Evolutionary conservation across 2,797 vertebrate species (phyloP).

Genomic region (Tympanoctomys barrerae): DNA sequence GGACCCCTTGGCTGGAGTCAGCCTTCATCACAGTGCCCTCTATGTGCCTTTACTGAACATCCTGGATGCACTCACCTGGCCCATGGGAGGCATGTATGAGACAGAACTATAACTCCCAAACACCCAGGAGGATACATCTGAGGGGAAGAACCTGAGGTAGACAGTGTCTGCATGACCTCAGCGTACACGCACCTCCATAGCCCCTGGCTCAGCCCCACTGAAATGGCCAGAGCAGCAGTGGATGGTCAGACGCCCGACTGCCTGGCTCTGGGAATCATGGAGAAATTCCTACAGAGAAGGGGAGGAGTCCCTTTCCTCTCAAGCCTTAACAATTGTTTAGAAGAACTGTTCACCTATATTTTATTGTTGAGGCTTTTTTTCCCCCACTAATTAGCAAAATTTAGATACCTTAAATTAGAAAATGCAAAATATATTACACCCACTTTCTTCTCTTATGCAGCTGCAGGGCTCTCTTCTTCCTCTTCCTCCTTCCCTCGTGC

Average conservation of each 20-base stretch:
- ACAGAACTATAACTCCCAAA: neutral
- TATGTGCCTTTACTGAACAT: neutral
- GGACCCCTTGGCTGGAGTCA: neutral
- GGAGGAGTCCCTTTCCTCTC: neutral
- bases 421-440: neutral
- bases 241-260: neutral
- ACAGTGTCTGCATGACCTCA: neutral
- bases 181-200: neutral
- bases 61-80: no score
- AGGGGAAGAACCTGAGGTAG: neutral
- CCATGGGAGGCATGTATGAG: neutral
- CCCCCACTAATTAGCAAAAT: neutral
- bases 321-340: slow-evolving; percentile 13
- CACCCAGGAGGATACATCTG: accelerated
- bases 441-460: neutral
- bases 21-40: neutral
- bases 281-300: neutral
- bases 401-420: slow-evolving; percentile 52
- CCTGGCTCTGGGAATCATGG: neutral
- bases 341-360: neutral
- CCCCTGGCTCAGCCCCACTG: neutral
- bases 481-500: neutral
- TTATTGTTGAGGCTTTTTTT: slow-evolving; percentile 25
- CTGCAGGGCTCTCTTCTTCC: neutral
- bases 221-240: neutral